Evolutionary conservation across 2,888 invertebrate species (phyloP).

Genomic region (Idaea biselata): DNA sequence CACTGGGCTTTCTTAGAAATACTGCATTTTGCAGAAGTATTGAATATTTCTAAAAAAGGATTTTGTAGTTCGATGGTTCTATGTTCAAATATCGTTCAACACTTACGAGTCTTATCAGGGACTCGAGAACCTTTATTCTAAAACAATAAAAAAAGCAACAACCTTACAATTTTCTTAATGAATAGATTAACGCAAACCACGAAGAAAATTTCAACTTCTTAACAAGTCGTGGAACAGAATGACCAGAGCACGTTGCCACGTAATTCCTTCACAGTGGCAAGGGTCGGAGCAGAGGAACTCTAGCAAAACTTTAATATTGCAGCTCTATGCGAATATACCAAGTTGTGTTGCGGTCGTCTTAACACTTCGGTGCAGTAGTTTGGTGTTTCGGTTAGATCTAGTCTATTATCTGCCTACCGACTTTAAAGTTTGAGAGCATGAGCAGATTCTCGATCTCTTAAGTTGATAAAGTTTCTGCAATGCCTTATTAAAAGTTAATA

Average conservation of each 20-base stretch:
- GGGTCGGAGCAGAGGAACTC: constrained; percentile 11
- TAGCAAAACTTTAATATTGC: constrained; percentile 18
- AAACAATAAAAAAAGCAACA: not conserved
- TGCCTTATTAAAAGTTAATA: not conserved
- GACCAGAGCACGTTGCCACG: constrained; percentile 9
- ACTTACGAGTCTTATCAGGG: too few relatives aligned
- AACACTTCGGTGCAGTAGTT: not conserved
- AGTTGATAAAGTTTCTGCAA: not conserved
- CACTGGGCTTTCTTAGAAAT: too few relatives aligned
- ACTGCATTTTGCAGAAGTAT: too few relatives aligned
- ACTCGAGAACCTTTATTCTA: too few relatives aligned
- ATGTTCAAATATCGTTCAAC: too few relatives aligned
- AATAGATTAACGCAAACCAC: not conserved
- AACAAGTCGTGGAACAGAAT: not conserved
- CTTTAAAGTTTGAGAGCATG: not conserved
- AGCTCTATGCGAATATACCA: constrained; percentile 12
- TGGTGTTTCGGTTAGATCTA: not conserved
- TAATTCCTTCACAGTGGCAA: constrained; percentile 10
- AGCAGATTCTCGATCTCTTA: not conserved
- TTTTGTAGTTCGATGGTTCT: too few relatives aligned
- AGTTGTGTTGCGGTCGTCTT: not conserved
- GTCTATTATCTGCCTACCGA: not conserved
- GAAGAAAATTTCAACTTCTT: not conserved
- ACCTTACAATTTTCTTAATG: not conserved
- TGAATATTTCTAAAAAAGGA: too few relatives aligned